Percentiles rank a stretch among this genome's conserved stretches.
Conservation (phyloP, 2,888 invertebrate genomes). For the Tineola bisselliella region DNA sequence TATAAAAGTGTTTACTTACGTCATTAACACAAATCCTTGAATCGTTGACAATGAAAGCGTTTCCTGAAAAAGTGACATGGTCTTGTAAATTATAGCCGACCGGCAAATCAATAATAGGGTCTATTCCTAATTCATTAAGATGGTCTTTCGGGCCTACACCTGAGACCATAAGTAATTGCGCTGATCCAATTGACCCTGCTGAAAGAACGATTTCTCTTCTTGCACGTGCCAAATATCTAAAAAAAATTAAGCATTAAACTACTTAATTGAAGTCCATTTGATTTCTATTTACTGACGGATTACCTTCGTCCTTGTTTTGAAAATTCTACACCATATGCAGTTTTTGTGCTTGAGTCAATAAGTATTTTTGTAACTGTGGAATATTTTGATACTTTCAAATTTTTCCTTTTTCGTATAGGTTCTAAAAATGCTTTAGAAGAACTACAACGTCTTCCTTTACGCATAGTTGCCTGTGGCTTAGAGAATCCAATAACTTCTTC, state of each 20-base stretch:
- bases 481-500: constrained; percentile 73
- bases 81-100: constrained; percentile 87
- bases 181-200: constrained; percentile 85
- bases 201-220: constrained; percentile 81
- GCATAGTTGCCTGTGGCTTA: constrained; percentile 75
- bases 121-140: constrained; percentile 67
- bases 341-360: constrained; percentile 70
- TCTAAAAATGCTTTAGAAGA: constrained; percentile 81
- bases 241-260: background rate
- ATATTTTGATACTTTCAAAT: constrained; percentile 76
- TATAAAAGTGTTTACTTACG: constrained; percentile 31
- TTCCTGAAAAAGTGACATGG: constrained; percentile 77
- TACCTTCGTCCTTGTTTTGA: constrained; percentile 66
- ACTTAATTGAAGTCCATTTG: too few relatives aligned
- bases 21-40: constrained; percentile 73
- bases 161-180: constrained; percentile 86
- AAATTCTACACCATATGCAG: constrained; percentile 76
- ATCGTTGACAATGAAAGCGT: constrained; percentile 78
- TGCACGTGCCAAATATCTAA: constrained; percentile 55
- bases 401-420: constrained; percentile 71
- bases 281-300: background rate
- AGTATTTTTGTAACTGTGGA: constrained; percentile 75
- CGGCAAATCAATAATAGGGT: constrained; percentile 72
- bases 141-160: constrained; percentile 79
- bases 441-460: constrained; percentile 79